Percentiles rank a stretch among this genome's conserved stretches.
These are phyloP conservation scores for Platysternon megacephalum DNA, from an alignment of 2,113 vertebrate genomes.

Conservation along the genomic window DNA sequence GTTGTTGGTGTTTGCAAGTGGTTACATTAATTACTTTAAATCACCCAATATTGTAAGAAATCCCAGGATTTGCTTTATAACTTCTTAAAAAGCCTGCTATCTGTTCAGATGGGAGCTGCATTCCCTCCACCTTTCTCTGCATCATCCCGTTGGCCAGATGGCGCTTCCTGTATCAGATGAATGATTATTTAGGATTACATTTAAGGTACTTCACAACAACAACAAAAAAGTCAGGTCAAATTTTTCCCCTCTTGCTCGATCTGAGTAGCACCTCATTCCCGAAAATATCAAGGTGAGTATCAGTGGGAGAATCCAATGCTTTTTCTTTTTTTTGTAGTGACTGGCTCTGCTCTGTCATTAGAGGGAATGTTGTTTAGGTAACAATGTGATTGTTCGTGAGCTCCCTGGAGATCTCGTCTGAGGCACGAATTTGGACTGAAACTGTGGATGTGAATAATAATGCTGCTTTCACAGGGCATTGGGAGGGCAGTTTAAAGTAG, in stretches of 20 bases:
- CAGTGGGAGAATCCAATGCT: not conserved
- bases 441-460: not conserved
- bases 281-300: rapidly evolving
- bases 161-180: rapidly evolving
- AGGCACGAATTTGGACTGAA: not conserved
- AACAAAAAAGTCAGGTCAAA: rapidly evolving
- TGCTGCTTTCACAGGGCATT: not conserved
- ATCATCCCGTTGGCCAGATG: not conserved
- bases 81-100: rapidly evolving
- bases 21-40: not conserved
- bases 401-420: not conserved
- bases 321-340: rapidly evolving
- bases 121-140: not conserved
- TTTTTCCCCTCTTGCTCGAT: not conserved
- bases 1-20: not conserved
- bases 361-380: not conserved
- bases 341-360: not conserved
- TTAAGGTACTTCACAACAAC: rapidly evolving
- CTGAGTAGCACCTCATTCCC: not conserved
- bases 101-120: not conserved
- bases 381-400: not conserved
- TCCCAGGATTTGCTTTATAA: not conserved
- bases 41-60: not conserved
- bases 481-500: not conserved
- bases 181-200: not conserved